A percentile compares a stretch with the other conserved stretches of the same genome.
These are phyloP conservation scores for Lasaia peninsularis DNA, from an alignment of 1,140 invertebrate species.

Conservation along the genomic window DNA sequence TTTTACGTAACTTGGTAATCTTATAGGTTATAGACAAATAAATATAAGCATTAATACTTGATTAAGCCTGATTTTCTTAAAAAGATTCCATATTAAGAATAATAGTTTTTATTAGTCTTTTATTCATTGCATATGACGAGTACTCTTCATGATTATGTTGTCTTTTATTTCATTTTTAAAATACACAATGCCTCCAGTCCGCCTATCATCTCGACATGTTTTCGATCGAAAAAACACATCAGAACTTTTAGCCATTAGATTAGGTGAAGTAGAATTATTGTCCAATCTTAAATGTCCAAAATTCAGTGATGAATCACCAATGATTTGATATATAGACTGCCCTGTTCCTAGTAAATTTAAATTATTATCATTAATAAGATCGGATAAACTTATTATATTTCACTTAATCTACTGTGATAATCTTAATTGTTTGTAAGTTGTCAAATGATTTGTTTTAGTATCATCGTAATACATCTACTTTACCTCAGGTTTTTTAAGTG, in stretches of 20 bases:
- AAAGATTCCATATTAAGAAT: too few species aligned
- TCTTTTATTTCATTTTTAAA: slow-evolving; percentile 44
- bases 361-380: slow-evolving; percentile 52
- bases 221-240: slow-evolving; percentile 50
- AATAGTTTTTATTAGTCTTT: too few species aligned
- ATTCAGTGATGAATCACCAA: slow-evolving; percentile 73
- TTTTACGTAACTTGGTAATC: too few species aligned
- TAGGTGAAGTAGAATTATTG: slow-evolving; percentile 57
- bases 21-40: too few species aligned
- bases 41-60: too few species aligned
- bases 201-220: slow-evolving; percentile 49
- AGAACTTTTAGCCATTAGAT: slow-evolving; percentile 50
- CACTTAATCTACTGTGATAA: slow-evolving; percentile 65
- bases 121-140: neutral
- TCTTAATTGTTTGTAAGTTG: slow-evolving; percentile 47
- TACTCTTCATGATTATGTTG: slow-evolving; percentile 29
- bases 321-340: slow-evolving; percentile 69
- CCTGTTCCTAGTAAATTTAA: slow-evolving; percentile 68
- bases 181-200: slow-evolving; percentile 33
- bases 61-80: too few species aligned
- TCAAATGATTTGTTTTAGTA: slow-evolving; percentile 28
- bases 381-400: slow-evolving; percentile 45
- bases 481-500: slow-evolving; percentile 49
- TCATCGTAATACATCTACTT: slow-evolving; percentile 34
- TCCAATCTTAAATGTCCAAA: slow-evolving; percentile 60